Evolutionary conservation across 2,797 vertebrate genomes (phyloP), one percentile per base, ranked within the genome.

Genomic region (Coregonus suidteri): DNA sequence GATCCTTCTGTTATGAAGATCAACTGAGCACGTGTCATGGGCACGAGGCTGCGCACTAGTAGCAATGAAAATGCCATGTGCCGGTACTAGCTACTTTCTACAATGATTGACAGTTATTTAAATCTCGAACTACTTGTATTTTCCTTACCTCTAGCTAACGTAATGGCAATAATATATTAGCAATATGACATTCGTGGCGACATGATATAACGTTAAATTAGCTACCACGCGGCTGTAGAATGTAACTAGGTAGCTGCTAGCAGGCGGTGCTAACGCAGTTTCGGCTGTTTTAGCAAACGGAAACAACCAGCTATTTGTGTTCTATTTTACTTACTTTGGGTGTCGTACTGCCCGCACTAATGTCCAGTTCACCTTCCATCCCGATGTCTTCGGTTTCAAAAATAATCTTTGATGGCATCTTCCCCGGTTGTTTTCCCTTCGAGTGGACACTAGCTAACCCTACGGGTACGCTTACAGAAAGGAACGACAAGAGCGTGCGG

Each of bases 401-500:
- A 0, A 82, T 75, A 25, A 91, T 81, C 83, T 93, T 93, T 62
- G 89, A 83, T 3, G 92, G 93, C 93, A 94, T 94, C 68, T 90
- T 89, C 74, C 62, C 78, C 34, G 1, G 91, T 3, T 92, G 89
- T 75, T 79, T 79, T 59, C 90, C 90, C 74, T 87, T 86, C 7
- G 25, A 52, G 82, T 68, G 53, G 84, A 89, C 79, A 85, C 86
- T 79, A 74, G 71, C 75, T 65, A 41, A 59, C 51, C 25, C 69
- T 41, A 64, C 83, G 66, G 84, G 83, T 84, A 84, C 86, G 88
- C 86, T 90, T 87, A 79, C 75, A 18, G 25, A 92, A 93, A 93
- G 87, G 91, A 91, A 79, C 82, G 88, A 37, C 16, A n/a, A 1
- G 3, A 35, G 13, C 3, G 66, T 35, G 37, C 6, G 7, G 9